Evolutionary conservation across 2,113 vertebrate genomes (phyloP).

Genomic region (Megaptera novaeangliae): DNA sequence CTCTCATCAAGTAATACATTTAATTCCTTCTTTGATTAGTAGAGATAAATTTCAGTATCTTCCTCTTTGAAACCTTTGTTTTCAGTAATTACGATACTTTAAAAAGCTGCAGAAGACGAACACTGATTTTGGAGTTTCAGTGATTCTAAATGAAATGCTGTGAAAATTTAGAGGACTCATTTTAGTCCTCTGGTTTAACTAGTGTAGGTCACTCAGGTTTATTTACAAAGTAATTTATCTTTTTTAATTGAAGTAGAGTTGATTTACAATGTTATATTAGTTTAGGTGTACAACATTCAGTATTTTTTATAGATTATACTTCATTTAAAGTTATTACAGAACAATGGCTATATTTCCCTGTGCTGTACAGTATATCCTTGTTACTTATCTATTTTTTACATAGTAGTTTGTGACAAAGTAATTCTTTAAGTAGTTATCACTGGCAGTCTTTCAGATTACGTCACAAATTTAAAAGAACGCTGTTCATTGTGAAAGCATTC

Average conservation of each 20-base stretch:
- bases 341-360: neutral
- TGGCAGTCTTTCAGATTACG: neutral
- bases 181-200: neutral
- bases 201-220: neutral
- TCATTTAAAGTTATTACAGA: neutral
- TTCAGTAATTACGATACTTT: neutral
- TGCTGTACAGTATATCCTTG: neutral
- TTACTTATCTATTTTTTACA: neutral
- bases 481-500: neutral
- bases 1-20: neutral
- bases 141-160: neutral
- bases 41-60: neutral
- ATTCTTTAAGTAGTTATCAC: neutral
- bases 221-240: neutral
- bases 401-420: neutral
- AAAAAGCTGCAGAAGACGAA: neutral
- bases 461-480: neutral
- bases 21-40: neutral
- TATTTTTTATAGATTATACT: neutral
- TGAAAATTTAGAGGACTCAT: neutral
- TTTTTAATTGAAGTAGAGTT: neutral
- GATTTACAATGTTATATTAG: neutral
- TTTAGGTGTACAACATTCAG: neutral
- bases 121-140: neutral
- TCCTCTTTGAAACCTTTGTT: neutral